These are phyloP conservation scores for Nematopogon swammerdamellus DNA, from an alignment of 2,888 invertebrate genomes.

Conservation along the genomic window DNA sequence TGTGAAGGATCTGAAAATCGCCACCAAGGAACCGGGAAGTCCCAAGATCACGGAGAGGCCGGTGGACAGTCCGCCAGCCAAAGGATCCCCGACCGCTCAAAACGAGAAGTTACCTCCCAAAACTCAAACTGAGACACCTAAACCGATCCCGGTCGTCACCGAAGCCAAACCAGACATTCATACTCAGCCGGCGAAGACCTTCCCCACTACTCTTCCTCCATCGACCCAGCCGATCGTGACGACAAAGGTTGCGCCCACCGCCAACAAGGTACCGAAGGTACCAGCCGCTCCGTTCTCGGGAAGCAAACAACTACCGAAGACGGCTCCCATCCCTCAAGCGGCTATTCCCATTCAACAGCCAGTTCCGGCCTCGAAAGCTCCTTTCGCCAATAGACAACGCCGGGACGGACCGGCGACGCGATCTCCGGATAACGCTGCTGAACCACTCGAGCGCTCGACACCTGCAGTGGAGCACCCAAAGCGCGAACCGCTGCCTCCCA, in stretches of 20 bases:
- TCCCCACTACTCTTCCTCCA: slow-evolving; percentile 19
- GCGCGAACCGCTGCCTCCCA: slow-evolving; percentile 37
- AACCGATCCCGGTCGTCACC: slow-evolving; percentile 31
- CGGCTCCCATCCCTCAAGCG: slow-evolving; percentile 42
- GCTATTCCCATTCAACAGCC: slow-evolving; percentile 43
- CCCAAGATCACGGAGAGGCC: slow-evolving; percentile 34
- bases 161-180: slow-evolving; percentile 20
- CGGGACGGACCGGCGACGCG: slow-evolving; percentile 36
- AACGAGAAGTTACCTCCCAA: slow-evolving; percentile 26
- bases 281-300: slow-evolving; percentile 46
- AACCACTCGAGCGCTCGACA: slow-evolving; percentile 19
- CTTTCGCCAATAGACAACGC: slow-evolving; percentile 46
- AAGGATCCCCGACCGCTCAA: slow-evolving; percentile 18
- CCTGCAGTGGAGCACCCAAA: slow-evolving; percentile 26
- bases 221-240: slow-evolving; percentile 21
- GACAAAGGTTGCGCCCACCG: slow-evolving; percentile 5
- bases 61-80: slow-evolving; percentile 19
- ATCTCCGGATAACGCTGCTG: slow-evolving; percentile 33
- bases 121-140: slow-evolving; percentile 28
- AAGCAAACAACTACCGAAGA: slow-evolving; percentile 33
- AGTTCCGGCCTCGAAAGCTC: slow-evolving; percentile 39
- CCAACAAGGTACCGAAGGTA: slow-evolving; percentile 30
- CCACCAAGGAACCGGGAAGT: slow-evolving; percentile 29
- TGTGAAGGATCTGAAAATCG: slow-evolving; percentile 43
- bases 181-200: slow-evolving; percentile 23